Evolutionary conservation across 1,140 invertebrate genomes (phyloP).

Genomic region (Drosophila paulistorum): DNA sequence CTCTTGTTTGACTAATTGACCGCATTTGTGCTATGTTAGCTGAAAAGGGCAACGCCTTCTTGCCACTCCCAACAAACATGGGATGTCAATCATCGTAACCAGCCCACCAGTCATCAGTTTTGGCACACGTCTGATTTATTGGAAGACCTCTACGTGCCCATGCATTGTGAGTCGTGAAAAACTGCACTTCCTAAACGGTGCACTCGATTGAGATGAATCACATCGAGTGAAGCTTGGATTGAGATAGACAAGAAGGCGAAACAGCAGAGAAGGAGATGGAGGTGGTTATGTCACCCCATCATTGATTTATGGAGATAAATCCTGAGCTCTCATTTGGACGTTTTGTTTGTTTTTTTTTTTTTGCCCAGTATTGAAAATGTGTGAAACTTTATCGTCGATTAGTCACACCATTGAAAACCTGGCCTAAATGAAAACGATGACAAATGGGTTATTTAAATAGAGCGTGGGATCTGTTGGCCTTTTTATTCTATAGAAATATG

Average conservation of each 20-base stretch:
- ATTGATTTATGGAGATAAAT: slow-evolving; percentile 36
- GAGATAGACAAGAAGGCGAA: too few species aligned
- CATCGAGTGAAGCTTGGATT: neutral
- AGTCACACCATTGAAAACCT: slow-evolving; percentile 30
- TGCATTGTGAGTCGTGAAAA: slow-evolving; percentile 16
- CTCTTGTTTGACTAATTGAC: slow-evolving; percentile 73
- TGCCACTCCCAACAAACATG: slow-evolving; percentile 4
- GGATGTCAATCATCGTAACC: slow-evolving; percentile 49
- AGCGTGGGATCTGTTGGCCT: slow-evolving; percentile 9
- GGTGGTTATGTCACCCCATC: slow-evolving; percentile 10
- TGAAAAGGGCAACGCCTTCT: slow-evolving; percentile 8
- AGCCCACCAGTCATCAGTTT: slow-evolving; percentile 14
- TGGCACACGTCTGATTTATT: slow-evolving; percentile 66
- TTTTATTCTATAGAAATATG: too few species aligned
- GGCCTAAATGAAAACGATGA: slow-evolving; percentile 4
- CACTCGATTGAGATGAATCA: neutral
- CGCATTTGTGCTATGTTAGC: slow-evolving; percentile 50
- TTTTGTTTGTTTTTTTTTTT: too few species aligned
- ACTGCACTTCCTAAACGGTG: slow-evolving; percentile 32
- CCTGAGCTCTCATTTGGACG: slow-evolving; percentile 6
- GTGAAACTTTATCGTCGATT: slow-evolving; percentile 17
- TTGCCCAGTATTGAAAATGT: too few species aligned
- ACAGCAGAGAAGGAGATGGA: neutral
- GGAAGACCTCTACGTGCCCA: slow-evolving; percentile 47
- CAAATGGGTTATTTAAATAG: slow-evolving; percentile 34